phyloP scores from a whole-genome alignment of 2,888 invertebrate species.

The Macaria liturata region DNA sequence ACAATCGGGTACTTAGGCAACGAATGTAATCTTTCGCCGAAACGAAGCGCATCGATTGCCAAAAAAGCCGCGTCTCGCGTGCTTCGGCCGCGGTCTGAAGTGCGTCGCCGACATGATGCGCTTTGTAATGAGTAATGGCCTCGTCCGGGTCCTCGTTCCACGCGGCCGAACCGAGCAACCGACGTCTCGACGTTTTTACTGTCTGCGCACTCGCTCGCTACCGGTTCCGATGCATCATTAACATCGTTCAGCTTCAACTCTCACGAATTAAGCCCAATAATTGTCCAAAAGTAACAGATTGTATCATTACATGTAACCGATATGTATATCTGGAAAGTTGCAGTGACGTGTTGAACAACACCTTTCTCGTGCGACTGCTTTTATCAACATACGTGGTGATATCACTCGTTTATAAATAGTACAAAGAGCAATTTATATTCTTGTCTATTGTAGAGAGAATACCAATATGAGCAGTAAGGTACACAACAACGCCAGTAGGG shows the following conservation, averaged over 20 bases:
- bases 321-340: constrained; percentile 12
- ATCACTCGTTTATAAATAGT: constrained; percentile 33
- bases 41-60: constrained; percentile 70
- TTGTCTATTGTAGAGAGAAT: constrained; percentile 33
- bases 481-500: constrained; percentile 55
- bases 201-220: constrained; percentile 45
- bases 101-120: constrained; percentile 58
- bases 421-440: constrained; percentile 24
- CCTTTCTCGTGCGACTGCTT: constrained; percentile 11
- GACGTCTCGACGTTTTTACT: constrained; percentile 56
- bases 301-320: constrained; percentile 42
- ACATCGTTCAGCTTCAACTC: constrained; percentile 50
- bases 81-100: constrained; percentile 33
- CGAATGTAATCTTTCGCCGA: constrained; percentile 76
- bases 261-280: constrained; percentile 53
- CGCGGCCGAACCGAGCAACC: constrained; percentile 43
- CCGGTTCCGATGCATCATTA: constrained; percentile 69
- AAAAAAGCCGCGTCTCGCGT: constrained; percentile 64
- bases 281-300: constrained; percentile 58
- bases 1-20: constrained; percentile 77
- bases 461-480: constrained; percentile 29
- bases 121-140: constrained; percentile 69
- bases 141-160: constrained; percentile 62
- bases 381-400: constrained; percentile 5
- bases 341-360: constrained; percentile 26